Evolutionary conservation across 1,140 invertebrate species (phyloP).

Genomic region (Helicoverpa armigera): DNA sequence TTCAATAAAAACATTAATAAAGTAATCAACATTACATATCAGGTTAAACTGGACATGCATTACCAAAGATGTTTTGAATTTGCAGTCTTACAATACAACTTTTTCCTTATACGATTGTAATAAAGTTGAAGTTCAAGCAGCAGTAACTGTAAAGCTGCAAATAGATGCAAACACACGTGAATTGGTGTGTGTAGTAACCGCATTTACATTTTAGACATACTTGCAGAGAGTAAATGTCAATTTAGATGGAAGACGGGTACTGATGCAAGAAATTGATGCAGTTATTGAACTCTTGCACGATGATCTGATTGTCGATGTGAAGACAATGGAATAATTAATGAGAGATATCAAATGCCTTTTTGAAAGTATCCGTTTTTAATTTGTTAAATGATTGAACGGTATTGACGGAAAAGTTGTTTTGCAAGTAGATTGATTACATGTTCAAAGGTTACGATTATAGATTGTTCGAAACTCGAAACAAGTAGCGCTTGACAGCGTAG

Average conservation of each 20-base stretch:
- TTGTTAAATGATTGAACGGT: constrained; percentile 42
- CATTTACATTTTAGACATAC: constrained; percentile 85
- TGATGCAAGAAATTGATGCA: constrained; percentile 81
- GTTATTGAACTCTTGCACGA: constrained; percentile 81
- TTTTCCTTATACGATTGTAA: constrained; percentile 58
- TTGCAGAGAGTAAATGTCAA: constrained; percentile 85
- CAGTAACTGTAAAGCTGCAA: constrained; percentile 29
- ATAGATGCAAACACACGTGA: constrained; percentile 57
- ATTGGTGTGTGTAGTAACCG: constrained; percentile 80
- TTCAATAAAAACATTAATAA: constrained; percentile 82
- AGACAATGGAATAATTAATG: constrained; percentile 62
- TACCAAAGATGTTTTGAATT: constrained; percentile 56
- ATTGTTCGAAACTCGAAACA: constrained; percentile 21
- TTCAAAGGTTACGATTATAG: constrained; percentile 37
- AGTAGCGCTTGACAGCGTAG: constrained; percentile 21
- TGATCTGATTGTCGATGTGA: constrained; percentile 75
- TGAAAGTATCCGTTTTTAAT: constrained; percentile 45
- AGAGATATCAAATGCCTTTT: constrained; percentile 37
- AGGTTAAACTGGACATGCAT: constrained; percentile 70
- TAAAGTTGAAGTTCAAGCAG: constrained; percentile 63
- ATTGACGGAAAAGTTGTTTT: constrained; percentile 35
- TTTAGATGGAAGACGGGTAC: constrained; percentile 82
- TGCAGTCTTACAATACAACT: constrained; percentile 55
- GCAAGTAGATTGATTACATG: constrained; percentile 43
- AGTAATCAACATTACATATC: constrained; percentile 79